Evolutionary conservation across 2,113 vertebrate species (phyloP).

Genomic region (Phoxinus phoxinus): DNA sequence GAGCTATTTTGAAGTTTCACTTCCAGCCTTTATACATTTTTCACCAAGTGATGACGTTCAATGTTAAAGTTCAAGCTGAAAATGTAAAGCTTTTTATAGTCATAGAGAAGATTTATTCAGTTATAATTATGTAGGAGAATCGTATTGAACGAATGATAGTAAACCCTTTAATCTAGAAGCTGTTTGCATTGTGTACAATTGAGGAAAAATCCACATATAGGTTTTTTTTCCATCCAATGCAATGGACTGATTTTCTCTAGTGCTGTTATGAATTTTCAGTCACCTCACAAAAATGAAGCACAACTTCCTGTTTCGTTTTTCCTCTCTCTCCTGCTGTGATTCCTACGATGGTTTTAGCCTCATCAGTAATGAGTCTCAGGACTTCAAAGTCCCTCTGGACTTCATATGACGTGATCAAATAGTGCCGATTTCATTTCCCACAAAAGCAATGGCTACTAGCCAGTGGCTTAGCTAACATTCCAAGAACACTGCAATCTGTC

Average conservation of each 20-base stretch:
- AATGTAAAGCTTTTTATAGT: conserved; percentile 27
- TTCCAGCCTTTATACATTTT: conserved; percentile 30
- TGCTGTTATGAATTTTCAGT: background rate
- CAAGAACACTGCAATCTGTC: conserved; percentile 11
- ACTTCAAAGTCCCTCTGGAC: conserved; percentile 11
- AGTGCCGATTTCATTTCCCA: conserved; percentile 25
- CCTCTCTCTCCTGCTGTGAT: background rate
- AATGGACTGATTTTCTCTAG: background rate
- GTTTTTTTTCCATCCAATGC: background rate
- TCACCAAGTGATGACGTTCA: conserved; percentile 43
- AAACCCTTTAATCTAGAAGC: background rate
- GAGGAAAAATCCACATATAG: conserved; percentile 1
- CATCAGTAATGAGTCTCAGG: conserved; percentile 7
- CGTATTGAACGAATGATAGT: background rate
- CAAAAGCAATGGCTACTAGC: conserved; percentile 18
- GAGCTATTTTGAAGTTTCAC: conserved; percentile 58
- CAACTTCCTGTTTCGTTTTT: conserved; percentile 42
- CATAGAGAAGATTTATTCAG: background rate
- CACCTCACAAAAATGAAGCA: conserved; percentile 36
- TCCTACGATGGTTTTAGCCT: background rate
- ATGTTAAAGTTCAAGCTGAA: conserved; percentile 21
- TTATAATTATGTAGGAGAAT: conserved; percentile 28
- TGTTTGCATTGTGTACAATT: background rate
- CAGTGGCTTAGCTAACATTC: background rate
- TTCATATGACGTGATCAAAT: conserved; percentile 2